Base-by-base conservation (phyloP, 2,113 vertebrate genomes). In the Panthera leo region DNA sequence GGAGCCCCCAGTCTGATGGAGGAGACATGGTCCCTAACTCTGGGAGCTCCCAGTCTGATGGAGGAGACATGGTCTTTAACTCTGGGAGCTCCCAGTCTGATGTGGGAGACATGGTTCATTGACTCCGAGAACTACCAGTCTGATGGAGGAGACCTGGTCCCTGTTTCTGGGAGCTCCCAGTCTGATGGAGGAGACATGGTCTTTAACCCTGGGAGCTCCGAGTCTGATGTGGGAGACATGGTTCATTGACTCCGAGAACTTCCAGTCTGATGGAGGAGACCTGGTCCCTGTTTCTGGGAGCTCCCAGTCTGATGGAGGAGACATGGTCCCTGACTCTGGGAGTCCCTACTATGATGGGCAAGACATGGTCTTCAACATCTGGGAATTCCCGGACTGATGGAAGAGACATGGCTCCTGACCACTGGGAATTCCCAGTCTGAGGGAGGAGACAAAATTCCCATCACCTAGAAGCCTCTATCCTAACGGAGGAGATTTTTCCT, bases 251-350 rank as follows among this genome's bases (percentile, higher is more conserved):
- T 85, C 34, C 67, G 88, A 45, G 61, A 23, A 29, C 42, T 48
- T 11, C 73, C 73, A 79, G 76, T 79, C 55, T 73, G 70, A 78
- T 70, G 76, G 86, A 78, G 55, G 78, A 96, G 88, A 94, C 73
- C 27, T 2, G 1, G 55, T 16, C 7, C 31, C 19, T 48, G 39
- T 3, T 2, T 29, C 70, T 76, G 58, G 39, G 65, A 45, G 31
- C 76, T 2, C 73, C 85, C 71, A 86, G 92, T 97, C 85, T 92
- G 89, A 58, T 96, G 95, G 91, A 53, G 76, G 71, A 97, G 84
- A 80, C 61, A 19, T 0, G 9, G 25, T 11, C 4, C 87, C 87
- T 48, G 10, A 27, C 6, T 84, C n/a, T 82, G 91, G 61, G 61
- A 23, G 29, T 45, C 1, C 78, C 91, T 55, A 91, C 53, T 45